Percentiles rank a stretch among this genome's conserved stretches.
These are phyloP conservation scores for Oxygymnocypris stewartii DNA, from an alignment of 2,113 vertebrate species.

Conservation along the genomic window DNA sequence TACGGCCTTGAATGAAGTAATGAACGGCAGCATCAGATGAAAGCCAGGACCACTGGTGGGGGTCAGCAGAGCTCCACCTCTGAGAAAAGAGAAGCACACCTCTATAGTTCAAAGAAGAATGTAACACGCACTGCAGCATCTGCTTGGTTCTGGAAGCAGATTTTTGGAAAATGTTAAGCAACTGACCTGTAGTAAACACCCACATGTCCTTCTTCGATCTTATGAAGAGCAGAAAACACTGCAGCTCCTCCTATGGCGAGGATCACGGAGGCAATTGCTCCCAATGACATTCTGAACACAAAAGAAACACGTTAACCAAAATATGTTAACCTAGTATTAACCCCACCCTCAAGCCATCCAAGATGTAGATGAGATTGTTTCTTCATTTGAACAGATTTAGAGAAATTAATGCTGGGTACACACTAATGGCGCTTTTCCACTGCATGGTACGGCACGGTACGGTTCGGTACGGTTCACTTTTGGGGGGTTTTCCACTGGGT, in stretches of 20 bases:
- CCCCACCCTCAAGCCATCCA: not conserved
- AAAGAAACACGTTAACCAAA: slow-evolving; percentile 13
- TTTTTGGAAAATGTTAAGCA: not conserved
- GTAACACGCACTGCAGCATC: not conserved
- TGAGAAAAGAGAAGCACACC: slow-evolving; percentile 60
- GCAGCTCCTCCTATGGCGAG: slow-evolving; percentile 83
- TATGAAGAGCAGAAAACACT: slow-evolving; percentile 90
- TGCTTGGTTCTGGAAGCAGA: not conserved
- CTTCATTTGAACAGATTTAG: not conserved
- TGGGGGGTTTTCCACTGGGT: too few species aligned
- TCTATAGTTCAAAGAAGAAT: slow-evolving; percentile 8
- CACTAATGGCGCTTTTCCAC: too few species aligned
- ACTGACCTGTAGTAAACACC: slow-evolving; percentile 97
- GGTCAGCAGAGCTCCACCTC: slow-evolving; percentile 91
- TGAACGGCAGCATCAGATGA: slow-evolving; percentile 97
- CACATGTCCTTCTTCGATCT: slow-evolving; percentile 95
- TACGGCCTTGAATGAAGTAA: slow-evolving; percentile 92
- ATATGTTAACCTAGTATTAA: not conserved
- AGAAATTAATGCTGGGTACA: not conserved
- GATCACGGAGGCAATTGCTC: slow-evolving; percentile 82
- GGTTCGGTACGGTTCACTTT: too few species aligned
- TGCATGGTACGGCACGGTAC: too few species aligned
- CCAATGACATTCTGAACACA: slow-evolving; percentile 83
- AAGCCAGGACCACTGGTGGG: slow-evolving; percentile 91
- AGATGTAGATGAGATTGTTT: not conserved